Evolutionary conservation across 2,797 vertebrate genomes (phyloP).

Genomic region (Eulemur rubriventer): DNA sequence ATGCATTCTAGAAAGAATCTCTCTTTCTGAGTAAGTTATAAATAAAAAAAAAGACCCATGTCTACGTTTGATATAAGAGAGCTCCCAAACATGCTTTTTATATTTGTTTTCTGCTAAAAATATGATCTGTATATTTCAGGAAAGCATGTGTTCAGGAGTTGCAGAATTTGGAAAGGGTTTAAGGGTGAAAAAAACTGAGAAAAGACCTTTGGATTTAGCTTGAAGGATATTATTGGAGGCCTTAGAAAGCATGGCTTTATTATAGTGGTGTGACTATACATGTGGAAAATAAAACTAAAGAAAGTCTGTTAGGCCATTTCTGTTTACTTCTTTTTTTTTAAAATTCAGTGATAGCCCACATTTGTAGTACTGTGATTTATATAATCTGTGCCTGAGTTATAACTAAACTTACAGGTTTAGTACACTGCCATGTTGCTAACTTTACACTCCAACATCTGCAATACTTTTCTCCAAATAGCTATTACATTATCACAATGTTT

Average conservation of each 20-base stretch:
- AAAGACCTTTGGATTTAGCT: conserved; percentile 44
- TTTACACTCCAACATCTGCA: neutral
- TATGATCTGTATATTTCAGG: neutral
- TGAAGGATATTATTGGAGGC: neutral
- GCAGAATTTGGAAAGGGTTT: neutral
- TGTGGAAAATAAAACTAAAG: neutral
- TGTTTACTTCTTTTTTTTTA: conserved; percentile 23
- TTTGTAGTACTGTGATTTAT: neutral
- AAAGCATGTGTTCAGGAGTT: neutral
- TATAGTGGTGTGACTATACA: neutral
- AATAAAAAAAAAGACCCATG: neutral
- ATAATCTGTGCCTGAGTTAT: neutral
- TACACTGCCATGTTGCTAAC: neutral
- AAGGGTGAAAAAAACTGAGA: neutral
- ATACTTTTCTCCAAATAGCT: neutral
- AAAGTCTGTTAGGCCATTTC: neutral
- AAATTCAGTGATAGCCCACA: neutral
- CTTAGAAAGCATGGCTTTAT: neutral
- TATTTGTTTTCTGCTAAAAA: neutral
- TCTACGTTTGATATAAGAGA: neutral
- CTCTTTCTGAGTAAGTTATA: neutral
- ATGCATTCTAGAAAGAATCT: neutral
- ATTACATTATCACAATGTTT: neutral
- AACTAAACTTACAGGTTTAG: neutral
- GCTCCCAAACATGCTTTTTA: neutral